Conservation (phyloP, 2,113 vertebrate genomes). For the Thamnophis sirtalis region DNA sequence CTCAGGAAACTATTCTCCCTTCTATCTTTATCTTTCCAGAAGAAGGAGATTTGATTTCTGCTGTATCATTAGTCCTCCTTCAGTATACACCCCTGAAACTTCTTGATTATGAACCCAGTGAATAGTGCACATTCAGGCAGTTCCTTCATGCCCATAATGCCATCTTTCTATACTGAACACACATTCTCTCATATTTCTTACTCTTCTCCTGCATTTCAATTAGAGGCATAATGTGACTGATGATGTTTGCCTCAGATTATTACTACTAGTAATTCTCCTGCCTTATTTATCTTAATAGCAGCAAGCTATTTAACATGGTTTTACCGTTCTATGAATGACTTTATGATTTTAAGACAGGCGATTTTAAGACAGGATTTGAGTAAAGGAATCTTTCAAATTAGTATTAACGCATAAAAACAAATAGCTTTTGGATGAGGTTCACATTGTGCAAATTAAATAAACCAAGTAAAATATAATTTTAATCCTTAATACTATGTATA, state of each 20-base stretch:
- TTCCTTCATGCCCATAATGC: background rate
- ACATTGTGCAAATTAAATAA: background rate
- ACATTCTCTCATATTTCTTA: background rate
- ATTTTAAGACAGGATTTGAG: constrained; percentile 35
- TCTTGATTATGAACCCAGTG: background rate
- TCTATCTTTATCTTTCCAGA: background rate
- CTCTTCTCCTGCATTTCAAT: background rate
- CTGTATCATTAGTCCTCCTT: background rate
- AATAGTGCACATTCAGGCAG: background rate
- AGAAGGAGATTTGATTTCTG: background rate
- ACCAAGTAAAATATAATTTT: background rate
- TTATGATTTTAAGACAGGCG: background rate
- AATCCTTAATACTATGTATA: background rate
- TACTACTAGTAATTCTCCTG: background rate
- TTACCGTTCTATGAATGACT: background rate
- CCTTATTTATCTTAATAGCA: background rate
- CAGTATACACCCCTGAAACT: background rate
- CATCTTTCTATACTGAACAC: background rate
- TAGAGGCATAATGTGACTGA: background rate
- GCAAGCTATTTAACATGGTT: background rate
- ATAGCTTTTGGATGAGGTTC: background rate
- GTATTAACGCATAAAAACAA: background rate
- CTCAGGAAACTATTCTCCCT: background rate
- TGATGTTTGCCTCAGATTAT: background rate
- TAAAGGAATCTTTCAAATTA: constrained; percentile 45